These are phyloP conservation scores for Cercopithecus diana DNA, from an alignment of 2,797 vertebrate genomes.

Conservation along the genomic window DNA sequence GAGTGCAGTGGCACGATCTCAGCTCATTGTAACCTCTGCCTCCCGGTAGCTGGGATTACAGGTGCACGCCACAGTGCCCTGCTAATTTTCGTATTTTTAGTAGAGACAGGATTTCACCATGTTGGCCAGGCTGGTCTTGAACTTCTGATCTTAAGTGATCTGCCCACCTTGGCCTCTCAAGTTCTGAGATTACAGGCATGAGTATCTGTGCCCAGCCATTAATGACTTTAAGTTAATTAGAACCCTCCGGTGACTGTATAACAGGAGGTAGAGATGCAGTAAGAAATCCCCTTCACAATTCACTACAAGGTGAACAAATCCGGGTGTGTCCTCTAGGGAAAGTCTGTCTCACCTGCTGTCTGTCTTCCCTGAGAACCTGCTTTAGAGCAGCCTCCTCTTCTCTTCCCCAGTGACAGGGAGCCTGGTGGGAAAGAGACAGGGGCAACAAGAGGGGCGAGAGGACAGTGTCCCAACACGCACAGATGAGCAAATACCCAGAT, in stretches of 20 bases:
- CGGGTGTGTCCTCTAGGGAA: not conserved
- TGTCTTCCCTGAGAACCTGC: not conserved
- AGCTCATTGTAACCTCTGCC: not conserved
- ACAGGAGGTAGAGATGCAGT: not conserved
- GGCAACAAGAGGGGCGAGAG: not conserved
- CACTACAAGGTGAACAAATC: not conserved
- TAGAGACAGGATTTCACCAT: not conserved
- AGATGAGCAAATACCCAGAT: slow-evolving; percentile 64
- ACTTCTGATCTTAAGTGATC: not conserved
- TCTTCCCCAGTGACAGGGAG: not conserved
- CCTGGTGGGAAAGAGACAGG: not conserved
- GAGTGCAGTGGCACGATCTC: not conserved
- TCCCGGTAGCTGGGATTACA: not conserved
- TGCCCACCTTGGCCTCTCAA: not conserved
- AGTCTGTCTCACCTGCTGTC: not conserved
- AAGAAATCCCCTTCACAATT: not conserved
- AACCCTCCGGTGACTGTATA: not conserved
- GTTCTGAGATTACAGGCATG: not conserved
- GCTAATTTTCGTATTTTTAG: not conserved
- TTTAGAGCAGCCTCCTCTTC: not conserved
- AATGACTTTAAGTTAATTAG: slow-evolving; percentile 39
- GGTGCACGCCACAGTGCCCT: not conserved
- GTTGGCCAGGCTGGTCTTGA: not conserved
- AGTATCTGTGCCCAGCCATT: not conserved
- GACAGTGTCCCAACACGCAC: not conserved